Evolutionary conservation across 2,113 vertebrate species (phyloP).

Genomic region (Chionodraco myersi): DNA sequence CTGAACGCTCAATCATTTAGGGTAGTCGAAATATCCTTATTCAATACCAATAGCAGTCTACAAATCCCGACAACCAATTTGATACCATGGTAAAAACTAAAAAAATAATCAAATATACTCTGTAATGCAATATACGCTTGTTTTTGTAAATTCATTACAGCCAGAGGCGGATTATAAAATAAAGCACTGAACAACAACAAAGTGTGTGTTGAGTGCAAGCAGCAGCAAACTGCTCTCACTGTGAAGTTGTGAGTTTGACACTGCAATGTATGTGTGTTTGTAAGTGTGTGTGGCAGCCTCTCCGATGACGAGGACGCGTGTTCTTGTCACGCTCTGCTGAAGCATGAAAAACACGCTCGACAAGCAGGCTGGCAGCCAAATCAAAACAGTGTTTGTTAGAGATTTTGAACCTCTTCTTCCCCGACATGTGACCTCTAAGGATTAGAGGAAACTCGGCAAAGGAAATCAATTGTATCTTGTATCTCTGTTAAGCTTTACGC

Average conservation of each 20-base stretch:
- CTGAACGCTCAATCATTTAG: too few species aligned
- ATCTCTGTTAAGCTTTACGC: background rate
- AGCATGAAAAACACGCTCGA: conserved; percentile 59
- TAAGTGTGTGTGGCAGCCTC: conserved; percentile 10
- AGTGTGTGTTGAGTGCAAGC: conserved; percentile 16
- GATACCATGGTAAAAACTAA: too few species aligned
- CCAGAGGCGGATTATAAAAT: conserved; percentile 46
- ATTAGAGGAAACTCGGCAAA: background rate
- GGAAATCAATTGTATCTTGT: background rate
- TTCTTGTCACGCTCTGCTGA: conserved; percentile 56
- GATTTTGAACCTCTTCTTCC: conserved; percentile 27
- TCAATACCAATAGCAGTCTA: too few species aligned
- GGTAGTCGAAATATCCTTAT: too few species aligned
- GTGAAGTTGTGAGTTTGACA: conserved; percentile 32
- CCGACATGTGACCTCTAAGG: conserved; percentile 12
- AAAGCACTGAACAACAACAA: conserved; percentile 25
- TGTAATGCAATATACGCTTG: too few species aligned
- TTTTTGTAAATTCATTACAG: conserved; percentile 45
- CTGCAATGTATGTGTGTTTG: background rate
- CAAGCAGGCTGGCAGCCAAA: conserved; percentile 45
- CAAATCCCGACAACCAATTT: too few species aligned
- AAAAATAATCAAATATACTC: too few species aligned
- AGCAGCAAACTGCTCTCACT: conserved; percentile 27
- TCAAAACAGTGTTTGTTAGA: conserved; percentile 15
- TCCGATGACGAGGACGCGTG: conserved; percentile 45